Percentiles rank a stretch among this genome's conserved stretches.
Conservation (phyloP, 2,113 vertebrate genomes). For the Dipodomys stephensi region DNA sequence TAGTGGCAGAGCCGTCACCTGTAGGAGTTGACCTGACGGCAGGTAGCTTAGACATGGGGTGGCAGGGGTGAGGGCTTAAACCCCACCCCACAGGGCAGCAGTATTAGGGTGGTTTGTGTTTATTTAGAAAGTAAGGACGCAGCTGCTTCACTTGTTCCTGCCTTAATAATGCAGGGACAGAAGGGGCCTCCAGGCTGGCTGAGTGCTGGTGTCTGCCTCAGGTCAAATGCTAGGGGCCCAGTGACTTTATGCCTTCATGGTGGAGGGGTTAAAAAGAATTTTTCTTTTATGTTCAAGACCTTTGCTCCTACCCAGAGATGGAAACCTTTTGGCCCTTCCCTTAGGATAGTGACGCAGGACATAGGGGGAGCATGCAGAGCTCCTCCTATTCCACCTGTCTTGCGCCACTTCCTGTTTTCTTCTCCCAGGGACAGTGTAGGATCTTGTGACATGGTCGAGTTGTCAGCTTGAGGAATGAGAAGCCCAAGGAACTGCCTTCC, state of each 20-base stretch:
- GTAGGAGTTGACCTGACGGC: not conserved
- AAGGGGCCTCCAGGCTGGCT: not conserved
- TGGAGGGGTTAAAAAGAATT: not conserved
- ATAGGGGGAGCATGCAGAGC: not conserved
- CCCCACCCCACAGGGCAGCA: too few relatives aligned
- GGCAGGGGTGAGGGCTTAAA: not conserved
- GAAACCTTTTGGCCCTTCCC: not conserved
- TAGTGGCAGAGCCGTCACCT: not conserved
- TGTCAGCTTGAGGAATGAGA: not conserved
- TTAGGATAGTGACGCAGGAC: not conserved
- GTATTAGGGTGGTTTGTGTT: not conserved
- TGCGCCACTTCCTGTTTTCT: not conserved
- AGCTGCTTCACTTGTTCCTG: not conserved
- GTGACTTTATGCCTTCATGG: not conserved
- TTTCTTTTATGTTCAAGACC: too few relatives aligned
- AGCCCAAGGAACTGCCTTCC: not conserved
- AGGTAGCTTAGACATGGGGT: not conserved
- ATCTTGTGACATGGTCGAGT: not conserved
- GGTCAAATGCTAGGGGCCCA: not conserved
- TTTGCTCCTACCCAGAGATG: not conserved
- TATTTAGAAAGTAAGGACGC: not conserved
- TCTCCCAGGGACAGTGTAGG: not conserved
- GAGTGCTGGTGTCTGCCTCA: not conserved
- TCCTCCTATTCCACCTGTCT: too few relatives aligned
- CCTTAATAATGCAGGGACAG: not conserved